Evolutionary conservation across 2,888 invertebrate genomes (phyloP), one percentile per base, ranked within the genome.

Genomic region (Lepidochitona cinerea): DNA sequence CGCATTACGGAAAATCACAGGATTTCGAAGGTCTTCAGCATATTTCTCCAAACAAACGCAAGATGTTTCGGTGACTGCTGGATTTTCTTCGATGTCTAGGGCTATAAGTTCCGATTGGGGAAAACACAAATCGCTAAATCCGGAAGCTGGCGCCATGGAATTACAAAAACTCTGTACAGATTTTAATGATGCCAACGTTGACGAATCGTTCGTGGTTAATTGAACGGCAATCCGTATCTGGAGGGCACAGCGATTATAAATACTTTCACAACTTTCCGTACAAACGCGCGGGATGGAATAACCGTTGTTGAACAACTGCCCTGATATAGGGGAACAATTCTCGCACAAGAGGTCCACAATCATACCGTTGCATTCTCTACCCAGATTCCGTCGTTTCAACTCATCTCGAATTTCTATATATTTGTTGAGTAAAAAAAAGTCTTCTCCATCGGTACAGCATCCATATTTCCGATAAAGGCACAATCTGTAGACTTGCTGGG

Each of bases 261-360:
- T 83, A 1, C 70, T 54, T n/a, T 68, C n/a, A 73, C 88, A 88
- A 73, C 84, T 86, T 2, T 54, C 59, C 0, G 23, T 36, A 72
- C 89, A 89, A 5, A 89, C 76, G 29, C 87, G 87, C 1, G 89
- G 89, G 59, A 89, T 84, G 2, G 81, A 69, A 12, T 83, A 71
- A 1, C 83, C 89, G 0, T 85, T 83, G 65, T 85, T 87, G 76
- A 82, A 88, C 18, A 89, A 80, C 72, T 88, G 88, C 6, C 87
- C 88, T 0, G 89, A 87, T 69, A 87, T 88, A 0, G 89, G 89
- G 0, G 88, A 88, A 74, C 89, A 89, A 35, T 81, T 80, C 74
- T 85, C 85, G 72, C 89, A 89, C 7, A 88, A 65, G 12, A 89
- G 68, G 23, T 84, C 18, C n/a, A 49, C 49, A 23, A 49, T 49